Evolutionary conservation across 2,113 vertebrate genomes (phyloP), one percentile per base, ranked within the genome.

Genomic region (Elachura formosa): DNA sequence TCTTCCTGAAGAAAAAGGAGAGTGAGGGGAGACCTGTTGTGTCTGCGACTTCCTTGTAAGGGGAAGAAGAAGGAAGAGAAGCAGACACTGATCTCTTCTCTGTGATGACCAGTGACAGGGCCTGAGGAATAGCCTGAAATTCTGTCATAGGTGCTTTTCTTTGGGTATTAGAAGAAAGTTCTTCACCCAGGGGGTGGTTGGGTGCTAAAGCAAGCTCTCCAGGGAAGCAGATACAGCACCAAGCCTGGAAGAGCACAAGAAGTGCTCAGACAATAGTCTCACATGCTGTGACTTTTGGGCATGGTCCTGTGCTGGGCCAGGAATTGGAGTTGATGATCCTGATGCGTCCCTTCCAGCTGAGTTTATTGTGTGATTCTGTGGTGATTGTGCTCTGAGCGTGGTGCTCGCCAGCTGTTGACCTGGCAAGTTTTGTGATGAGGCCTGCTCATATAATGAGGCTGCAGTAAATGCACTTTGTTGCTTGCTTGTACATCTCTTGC

Each of bases 321-420:
- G 34, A 41, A 11, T 29, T 66, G 40, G 22, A 33, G 11, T 72
- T 45, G 69, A 12, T 38, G 49, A 9, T 66, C 61, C 21, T 20
- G 3, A 11, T 49, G 21, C 13, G 13, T 58, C 21, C 43, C 25
- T 75, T 75, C 31, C 21, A 49, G 3, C 26, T 49, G 31, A 41
- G 25, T 17, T 49, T 67, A n/a, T 12, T n/a, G 4, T 58, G 36
- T 58, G 36, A 31, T 49, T 58, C 34, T 66, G 34, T 74, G 34
- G 1, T 82, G 36, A 1, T 8, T 36, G 6, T 48, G 10, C 14
- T 2, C 15, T 66, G 33, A 80, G 14, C 34, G 80, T 0, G 0
- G 10, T 36, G 34, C 17, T 54, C 49, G 22, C 23, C 45, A 62
- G 29, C 61, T 91, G 14, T 55, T 71, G 19, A 21, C 16, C 7